phyloP scores from a whole-genome alignment of 2,797 vertebrate species.

The Sebastes iracundus region DNA sequence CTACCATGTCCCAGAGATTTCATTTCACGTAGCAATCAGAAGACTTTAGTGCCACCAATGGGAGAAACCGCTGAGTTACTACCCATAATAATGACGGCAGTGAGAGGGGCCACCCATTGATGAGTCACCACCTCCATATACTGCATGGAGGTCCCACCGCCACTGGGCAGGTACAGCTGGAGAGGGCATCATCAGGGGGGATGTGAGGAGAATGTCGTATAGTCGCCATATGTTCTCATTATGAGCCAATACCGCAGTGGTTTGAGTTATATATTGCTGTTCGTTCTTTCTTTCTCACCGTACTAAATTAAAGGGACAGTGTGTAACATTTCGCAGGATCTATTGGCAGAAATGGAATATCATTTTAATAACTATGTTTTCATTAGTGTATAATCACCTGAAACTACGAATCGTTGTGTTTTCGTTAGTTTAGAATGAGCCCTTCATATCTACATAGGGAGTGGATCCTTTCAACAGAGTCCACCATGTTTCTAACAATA shows the following conservation, averaged over 20 bases:
- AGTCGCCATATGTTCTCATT: slow-evolving; percentile 45
- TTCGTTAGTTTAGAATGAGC: too few species aligned
- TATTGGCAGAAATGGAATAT: background rate
- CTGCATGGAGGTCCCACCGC: slow-evolving; percentile 1
- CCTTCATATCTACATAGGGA: too few species aligned
- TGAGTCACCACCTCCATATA: slow-evolving; percentile 38
- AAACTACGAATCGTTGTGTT: too few species aligned
- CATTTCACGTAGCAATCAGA: slow-evolving; percentile 1
- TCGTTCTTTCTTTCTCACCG: background rate
- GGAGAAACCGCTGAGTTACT: slow-evolving; percentile 9
- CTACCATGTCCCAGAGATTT: background rate
- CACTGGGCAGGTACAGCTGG: slow-evolving; percentile 65
- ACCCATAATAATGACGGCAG: slow-evolving; percentile 13
- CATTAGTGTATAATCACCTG: background rate
- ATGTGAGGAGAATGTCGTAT: slow-evolving; percentile 13
- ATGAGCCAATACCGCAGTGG: slow-evolving; percentile 12
- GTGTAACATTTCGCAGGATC: background rate
- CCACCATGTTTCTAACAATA: too few species aligned
- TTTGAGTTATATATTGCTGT: slow-evolving; percentile 42
- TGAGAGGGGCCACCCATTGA: slow-evolving; percentile 15
- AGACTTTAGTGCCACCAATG: slow-evolving; percentile 14
- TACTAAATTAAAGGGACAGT: background rate
- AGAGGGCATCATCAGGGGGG: slow-evolving; percentile 46
- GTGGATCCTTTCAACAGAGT: too few species aligned
- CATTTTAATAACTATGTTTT: too few species aligned